phyloP scores from a whole-genome alignment of 2,113 vertebrate genomes.

The Telmatochromis brichardi region DNA sequence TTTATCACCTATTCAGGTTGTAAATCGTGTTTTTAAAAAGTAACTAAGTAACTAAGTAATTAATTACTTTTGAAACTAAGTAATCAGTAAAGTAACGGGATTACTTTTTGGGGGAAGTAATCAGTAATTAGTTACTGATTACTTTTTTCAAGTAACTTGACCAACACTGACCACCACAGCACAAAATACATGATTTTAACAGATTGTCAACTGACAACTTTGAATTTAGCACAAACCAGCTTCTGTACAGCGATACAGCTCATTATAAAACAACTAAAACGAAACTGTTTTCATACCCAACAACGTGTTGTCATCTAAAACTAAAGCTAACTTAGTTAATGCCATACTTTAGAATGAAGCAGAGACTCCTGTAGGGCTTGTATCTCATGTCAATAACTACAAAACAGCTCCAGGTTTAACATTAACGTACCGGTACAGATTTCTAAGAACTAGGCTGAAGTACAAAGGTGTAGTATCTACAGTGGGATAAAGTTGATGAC shows the following conservation, averaged over 20 bases:
- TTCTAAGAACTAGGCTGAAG: background rate
- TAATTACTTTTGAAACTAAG: no score
- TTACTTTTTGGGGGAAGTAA: no score
- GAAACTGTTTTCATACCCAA: background rate
- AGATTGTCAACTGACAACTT: background rate
- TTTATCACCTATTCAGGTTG: no score
- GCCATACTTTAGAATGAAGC: background rate
- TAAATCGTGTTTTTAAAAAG: no score
- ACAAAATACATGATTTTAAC: background rate
- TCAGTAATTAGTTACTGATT: no score
- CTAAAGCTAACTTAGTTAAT: background rate
- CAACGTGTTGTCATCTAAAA: background rate
- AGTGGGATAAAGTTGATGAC: background rate
- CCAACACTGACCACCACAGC: background rate
- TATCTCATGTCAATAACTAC: background rate
- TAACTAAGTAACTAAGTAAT: no score
- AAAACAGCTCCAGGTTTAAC: background rate
- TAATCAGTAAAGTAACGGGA: no score
- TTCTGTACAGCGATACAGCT: background rate
- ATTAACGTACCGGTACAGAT: background rate
- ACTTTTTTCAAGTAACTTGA: no score
- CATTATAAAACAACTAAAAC: fast-evolving
- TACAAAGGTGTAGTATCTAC: background rate
- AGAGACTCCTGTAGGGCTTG: background rate
- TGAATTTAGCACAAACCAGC: background rate